These are phyloP conservation scores for Alloplasta piceator DNA, from an alignment of 2,888 invertebrate species.

Conservation along the genomic window DNA sequence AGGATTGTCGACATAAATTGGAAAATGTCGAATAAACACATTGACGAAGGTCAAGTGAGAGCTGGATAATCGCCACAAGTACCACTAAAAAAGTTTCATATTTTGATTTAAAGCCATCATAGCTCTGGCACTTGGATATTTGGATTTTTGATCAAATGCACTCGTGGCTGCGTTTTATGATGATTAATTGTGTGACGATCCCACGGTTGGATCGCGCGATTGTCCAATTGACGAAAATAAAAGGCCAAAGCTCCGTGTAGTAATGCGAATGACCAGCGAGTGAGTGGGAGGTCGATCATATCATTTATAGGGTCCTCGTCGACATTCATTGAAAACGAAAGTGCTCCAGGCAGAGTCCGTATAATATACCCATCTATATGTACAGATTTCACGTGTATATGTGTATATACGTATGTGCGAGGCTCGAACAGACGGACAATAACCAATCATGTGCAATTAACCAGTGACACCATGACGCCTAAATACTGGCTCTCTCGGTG, in stretches of 20 bases:
- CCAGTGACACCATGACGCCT: constrained; percentile 81
- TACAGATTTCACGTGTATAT: constrained; percentile 16
- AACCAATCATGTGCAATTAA: constrained; percentile 82
- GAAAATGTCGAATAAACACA: not conserved
- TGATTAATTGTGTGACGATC: constrained; percentile 47
- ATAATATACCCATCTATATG: constrained; percentile 5
- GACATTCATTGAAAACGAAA: constrained; percentile 55
- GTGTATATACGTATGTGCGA: constrained; percentile 57
- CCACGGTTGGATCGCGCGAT: constrained; percentile 1
- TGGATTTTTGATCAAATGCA: constrained; percentile 2
- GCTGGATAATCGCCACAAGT: not conserved
- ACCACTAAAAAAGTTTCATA: constrained; percentile 11
- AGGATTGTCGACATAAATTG: not conserved
- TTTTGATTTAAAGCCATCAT: constrained; percentile 7
- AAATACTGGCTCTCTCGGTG: constrained; percentile 74
- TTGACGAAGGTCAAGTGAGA: not conserved
- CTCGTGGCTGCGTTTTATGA: constrained; percentile 14
- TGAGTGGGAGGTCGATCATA: constrained; percentile 6
- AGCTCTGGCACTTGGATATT: not conserved
- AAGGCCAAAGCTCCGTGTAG: constrained; percentile 56
- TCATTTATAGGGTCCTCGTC: constrained; percentile 25
- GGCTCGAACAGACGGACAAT: constrained; percentile 76
- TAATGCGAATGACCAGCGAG: constrained; percentile 10
- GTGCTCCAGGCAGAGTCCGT: constrained; percentile 47
- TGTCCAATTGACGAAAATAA: constrained; percentile 71